Evolutionary conservation across 1,140 invertebrate genomes (phyloP).

Genomic region (Orchestia grillus): DNA sequence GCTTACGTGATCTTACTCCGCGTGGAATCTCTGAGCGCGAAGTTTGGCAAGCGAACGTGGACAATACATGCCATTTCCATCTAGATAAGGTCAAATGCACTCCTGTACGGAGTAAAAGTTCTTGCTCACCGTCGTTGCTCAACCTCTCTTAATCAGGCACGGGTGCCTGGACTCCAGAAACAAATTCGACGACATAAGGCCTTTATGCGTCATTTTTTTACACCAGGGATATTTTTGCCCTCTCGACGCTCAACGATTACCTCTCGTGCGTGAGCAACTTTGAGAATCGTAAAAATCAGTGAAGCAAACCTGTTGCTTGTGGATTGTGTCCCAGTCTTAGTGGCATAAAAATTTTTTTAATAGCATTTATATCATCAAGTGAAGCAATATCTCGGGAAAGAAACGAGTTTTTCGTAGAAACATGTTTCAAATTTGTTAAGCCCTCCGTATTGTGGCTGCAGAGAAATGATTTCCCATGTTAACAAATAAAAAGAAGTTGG

Average conservation of each 20-base stretch:
- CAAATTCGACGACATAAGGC: not conserved
- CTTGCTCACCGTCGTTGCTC: not conserved
- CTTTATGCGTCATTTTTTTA: not conserved
- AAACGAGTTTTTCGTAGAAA: not conserved
- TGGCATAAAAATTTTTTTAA: not conserved
- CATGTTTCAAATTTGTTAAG: not conserved
- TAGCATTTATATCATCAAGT: not conserved
- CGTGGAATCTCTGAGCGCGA: no score
- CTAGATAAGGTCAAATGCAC: no score
- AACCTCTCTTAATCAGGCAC: not conserved
- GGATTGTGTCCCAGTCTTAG: not conserved
- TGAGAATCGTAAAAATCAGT: not conserved
- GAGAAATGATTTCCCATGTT: not conserved
- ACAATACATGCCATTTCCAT: no score
- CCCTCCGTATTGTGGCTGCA: not conserved
- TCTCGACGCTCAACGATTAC: not conserved
- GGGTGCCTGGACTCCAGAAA: not conserved
- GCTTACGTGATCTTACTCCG: no score
- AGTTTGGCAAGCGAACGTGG: no score
- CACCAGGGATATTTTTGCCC: not conserved
- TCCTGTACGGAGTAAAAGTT: not conserved
- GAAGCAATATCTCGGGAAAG: not conserved
- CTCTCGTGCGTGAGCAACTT: not conserved
- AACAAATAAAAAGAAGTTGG: not conserved
- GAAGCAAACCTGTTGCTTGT: not conserved